phyloP scores from a whole-genome alignment of 2,888 invertebrate species.

The Alentia gelatinosa region DNA sequence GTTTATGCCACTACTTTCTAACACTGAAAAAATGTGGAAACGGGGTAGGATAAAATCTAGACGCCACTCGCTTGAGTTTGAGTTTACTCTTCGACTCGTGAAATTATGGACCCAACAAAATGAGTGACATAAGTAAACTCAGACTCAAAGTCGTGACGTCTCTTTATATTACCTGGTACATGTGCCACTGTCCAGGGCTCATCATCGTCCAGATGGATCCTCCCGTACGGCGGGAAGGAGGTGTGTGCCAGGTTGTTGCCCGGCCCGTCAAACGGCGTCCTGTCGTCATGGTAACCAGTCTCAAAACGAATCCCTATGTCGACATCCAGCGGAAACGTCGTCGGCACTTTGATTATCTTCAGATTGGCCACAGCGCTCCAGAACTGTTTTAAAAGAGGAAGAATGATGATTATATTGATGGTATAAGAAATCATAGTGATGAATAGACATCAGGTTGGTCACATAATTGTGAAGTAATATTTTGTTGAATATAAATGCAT shows the following conservation, averaged over 20 bases:
- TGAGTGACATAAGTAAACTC: too few species aligned
- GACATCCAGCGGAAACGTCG: background rate
- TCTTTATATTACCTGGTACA: too few species aligned
- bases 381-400: background rate
- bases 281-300: background rate
- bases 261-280: background rate
- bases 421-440: background rate
- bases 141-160: too few species aligned
- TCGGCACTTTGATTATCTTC: background rate
- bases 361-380: background rate
- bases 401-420: background rate
- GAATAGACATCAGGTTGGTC: too few species aligned
- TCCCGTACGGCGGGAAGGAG: background rate
- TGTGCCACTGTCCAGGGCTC: background rate
- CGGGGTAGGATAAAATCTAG: too few species aligned
- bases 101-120: too few species aligned
- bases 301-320: slow-evolving; percentile 24
- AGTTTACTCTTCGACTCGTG: too few species aligned
- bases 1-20: too few species aligned
- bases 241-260: background rate
- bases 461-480: too few species aligned
- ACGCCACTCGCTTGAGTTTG: too few species aligned
- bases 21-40: too few species aligned
- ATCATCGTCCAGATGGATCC: slow-evolving; percentile 8
- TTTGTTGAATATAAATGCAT: too few species aligned